Conservation (phyloP, 2,113 vertebrate genomes). For the Taxidea taxus region DNA sequence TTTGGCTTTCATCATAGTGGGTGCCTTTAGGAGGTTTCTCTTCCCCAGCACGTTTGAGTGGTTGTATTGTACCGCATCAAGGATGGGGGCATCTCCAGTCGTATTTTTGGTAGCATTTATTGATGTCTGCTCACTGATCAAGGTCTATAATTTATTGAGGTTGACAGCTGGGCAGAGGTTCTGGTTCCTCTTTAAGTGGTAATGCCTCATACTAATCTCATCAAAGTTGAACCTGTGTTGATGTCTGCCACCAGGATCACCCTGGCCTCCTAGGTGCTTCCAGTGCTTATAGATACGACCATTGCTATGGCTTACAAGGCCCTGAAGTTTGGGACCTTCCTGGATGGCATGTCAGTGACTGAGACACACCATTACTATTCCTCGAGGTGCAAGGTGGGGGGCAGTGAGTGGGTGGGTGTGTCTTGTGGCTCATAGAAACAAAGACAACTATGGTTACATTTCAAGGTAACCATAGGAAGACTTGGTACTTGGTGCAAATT, state of each 20-base stretch:
- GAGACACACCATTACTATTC: not conserved
- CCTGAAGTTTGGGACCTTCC: conserved; percentile 86
- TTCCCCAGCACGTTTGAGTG: conserved; percentile 87
- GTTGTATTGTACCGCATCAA: conserved; percentile 82
- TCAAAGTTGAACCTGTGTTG: conserved; percentile 86
- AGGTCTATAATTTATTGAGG: conserved; percentile 85
- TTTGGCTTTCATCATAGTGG: conserved; percentile 86
- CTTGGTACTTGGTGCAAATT: not conserved
- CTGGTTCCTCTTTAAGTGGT: conserved; percentile 85
- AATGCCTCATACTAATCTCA: conserved; percentile 86
- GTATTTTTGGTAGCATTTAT: conserved; percentile 81
- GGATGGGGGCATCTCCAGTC: conserved; percentile 80
- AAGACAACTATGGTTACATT: not conserved
- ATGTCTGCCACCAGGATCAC: conserved; percentile 85
- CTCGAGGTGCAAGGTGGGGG: not conserved
- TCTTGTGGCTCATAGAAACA: not conserved
- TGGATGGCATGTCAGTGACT: conserved; percentile 68
- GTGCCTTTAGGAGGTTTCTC: conserved; percentile 86
- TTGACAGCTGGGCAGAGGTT: conserved; percentile 84
- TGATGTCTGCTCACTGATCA: conserved; percentile 85
- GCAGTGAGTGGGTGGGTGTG: not conserved
- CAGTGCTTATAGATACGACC: conserved; percentile 84
- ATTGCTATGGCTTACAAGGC: conserved; percentile 84
- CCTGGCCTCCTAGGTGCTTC: conserved; percentile 84
- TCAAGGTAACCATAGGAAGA: not conserved